Evolutionary conservation across 2,797 vertebrate species (phyloP), one percentile per base, ranked within the genome.

Genomic region (Spinibarbus caldwelli): DNA sequence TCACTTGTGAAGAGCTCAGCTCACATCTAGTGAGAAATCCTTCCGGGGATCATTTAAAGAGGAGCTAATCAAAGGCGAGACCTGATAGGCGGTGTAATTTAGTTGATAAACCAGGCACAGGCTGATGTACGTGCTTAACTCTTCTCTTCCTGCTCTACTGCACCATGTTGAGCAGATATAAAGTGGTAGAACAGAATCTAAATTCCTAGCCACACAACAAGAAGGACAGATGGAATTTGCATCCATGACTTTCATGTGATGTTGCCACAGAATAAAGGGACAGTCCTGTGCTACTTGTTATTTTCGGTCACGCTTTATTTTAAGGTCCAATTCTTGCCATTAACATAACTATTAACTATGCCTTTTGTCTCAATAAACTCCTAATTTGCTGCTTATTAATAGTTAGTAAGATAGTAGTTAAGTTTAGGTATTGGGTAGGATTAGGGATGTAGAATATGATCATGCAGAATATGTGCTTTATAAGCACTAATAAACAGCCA

Each of bases 71-170:
- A 87, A 84, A 88, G 80, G 72, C 87, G 4, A 85, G 59, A 21
- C 41, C 89, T 86, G 90, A 91, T 89, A 89, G 91, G 88, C 75
- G 9, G 6, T 49, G 41, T 87, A 84, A 89, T 84, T 77, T 66
- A 15, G 75, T 88, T 66, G 90, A 92, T 90, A 92, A 90, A 89
- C 82, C 57, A 84, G 85, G 75, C 66, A 26, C 54, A 26, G 86
- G 71, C 15, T 67, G 34, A 73, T 47, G 26, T 6, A 19, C 38
- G 31, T 23, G 45, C 77, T 66, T 59, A 57, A 75, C 43, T 72
- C 21, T 19, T 31, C 54, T 41, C 52, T 31, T 26, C 23, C 23
- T 59, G 21, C 9, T 36, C 49, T 21, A 71, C 19, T 49, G 71
- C 34, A 57, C 14, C 12, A 70, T 38, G 38, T 7, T 34, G 41